Base-by-base conservation (phyloP, 2,113 vertebrate genomes). In the Alosa alosa region DNA sequence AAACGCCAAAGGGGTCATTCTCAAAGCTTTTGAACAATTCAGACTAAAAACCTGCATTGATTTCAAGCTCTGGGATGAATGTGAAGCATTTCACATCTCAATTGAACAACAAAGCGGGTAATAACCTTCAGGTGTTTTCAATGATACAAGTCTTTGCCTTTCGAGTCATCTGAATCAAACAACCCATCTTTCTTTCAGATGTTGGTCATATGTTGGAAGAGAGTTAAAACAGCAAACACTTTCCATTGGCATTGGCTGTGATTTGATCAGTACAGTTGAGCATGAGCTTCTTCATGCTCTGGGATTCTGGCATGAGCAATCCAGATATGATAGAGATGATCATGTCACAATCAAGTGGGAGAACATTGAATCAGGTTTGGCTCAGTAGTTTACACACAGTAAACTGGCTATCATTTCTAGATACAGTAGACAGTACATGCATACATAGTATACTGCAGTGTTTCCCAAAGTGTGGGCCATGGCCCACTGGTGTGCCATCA, bases 221-320 rank as follows among this genome's bases (percentile, higher is more conserved):
- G 0, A 0, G 6, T 31, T 8, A 0, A 25, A 5, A 31, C 0
- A 3, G 4, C 84, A 81, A 46, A 0, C 5, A 41, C 18, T 99
- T 46, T 99, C 97, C 36, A 97, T 99, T 0, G 97, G 97, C 9
- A 0, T 0, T 0, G 94, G 94, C 91, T 99, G 98, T 82, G 97
- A 98, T 90, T 92, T 86, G 81, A 96, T 97, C 0, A 96, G 89
- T 0, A 97, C 96, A 0, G 91, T 98, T 64, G 94, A 98, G 60
- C 97, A 99, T 0, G 97, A 98, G 90, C 96, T 99, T 86, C 96
- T 99, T 44, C 98, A 99, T 0, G 96, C 97, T 0, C 92, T 99
- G 92, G 97, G 97, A 0, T 98, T 99, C 94, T 97, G 96, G 96
- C 98, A 99, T 0, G 97, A 99, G 90, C 97, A 0, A 98, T 97